Evolutionary conservation across 2,888 invertebrate genomes (phyloP).

Genomic region (Pandemis cinnamomeana): DNA sequence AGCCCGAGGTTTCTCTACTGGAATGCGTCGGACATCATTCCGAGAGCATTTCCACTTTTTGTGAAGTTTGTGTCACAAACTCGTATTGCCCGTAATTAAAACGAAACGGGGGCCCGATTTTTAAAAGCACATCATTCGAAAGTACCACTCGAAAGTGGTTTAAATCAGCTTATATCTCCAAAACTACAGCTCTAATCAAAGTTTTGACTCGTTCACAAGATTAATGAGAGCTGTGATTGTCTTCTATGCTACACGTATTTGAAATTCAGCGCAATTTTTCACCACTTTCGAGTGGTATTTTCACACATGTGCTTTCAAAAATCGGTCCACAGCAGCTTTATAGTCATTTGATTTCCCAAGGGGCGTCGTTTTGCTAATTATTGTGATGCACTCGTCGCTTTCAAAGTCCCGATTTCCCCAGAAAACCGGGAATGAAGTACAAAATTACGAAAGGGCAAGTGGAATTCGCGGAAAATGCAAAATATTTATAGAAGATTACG

Average conservation of each 20-base stretch:
- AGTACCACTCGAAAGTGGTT: too few relatives aligned
- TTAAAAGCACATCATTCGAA: too few relatives aligned
- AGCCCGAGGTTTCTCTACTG: neutral
- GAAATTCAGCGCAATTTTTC: too few relatives aligned
- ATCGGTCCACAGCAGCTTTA: neutral
- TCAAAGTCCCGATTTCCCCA: neutral
- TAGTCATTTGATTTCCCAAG: slow-evolving; percentile 17
- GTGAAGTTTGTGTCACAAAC: neutral
- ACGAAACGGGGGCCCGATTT: neutral
- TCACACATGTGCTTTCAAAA: too few relatives aligned
- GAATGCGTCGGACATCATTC: neutral
- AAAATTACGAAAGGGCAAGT: neutral
- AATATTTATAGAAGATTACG: neutral
- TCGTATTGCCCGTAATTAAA: neutral
- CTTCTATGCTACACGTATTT: too few relatives aligned
- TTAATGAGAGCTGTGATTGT: too few relatives aligned
- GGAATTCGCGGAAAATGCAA: neutral
- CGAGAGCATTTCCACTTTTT: neutral
- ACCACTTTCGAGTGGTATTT: too few relatives aligned
- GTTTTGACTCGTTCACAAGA: too few relatives aligned
- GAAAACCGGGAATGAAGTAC: neutral
- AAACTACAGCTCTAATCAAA: too few relatives aligned
- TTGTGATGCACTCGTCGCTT: neutral
- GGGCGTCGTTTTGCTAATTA: slow-evolving; percentile 23
- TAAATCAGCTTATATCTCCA: too few relatives aligned